A percentile compares a stretch with the other conserved stretches of the same genome.
Evolutionary conservation across 2,113 vertebrate species (phyloP).

Genomic region (Nestor notabilis): DNA sequence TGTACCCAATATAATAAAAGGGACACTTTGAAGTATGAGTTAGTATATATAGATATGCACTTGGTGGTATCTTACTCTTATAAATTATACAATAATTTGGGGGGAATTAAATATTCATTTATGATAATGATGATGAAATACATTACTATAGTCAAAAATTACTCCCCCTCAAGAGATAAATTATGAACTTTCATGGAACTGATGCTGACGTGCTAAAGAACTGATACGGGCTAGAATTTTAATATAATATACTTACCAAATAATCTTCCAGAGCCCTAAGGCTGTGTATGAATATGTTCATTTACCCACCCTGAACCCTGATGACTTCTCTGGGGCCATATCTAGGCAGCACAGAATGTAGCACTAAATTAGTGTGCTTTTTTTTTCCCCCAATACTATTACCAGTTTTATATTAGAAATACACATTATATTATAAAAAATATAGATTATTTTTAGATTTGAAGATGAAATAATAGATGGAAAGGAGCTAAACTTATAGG

Average conservation of each 20-base stretch:
- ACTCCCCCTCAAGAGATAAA: slow-evolving; percentile 21
- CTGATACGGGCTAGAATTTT: neutral
- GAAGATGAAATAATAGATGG: neutral
- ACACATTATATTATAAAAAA: neutral
- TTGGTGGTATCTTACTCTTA: neutral
- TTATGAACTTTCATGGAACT: slow-evolving; percentile 21
- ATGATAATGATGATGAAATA: slow-evolving; percentile 16
- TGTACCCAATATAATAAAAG: neutral
- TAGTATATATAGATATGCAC: neutral
- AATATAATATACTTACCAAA: neutral
- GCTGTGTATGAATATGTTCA: neutral
- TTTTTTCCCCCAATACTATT: neutral
- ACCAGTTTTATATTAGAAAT: neutral
- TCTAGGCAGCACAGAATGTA: neutral
- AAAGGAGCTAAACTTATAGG: neutral
- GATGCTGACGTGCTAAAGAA: slow-evolving; percentile 2
- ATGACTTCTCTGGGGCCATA: neutral
- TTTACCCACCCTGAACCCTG: neutral
- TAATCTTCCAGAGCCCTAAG: neutral
- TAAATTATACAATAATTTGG: neutral
- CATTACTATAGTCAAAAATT: neutral
- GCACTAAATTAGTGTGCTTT: neutral
- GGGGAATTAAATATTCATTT: slow-evolving; percentile 30
- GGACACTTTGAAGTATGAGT: neutral
- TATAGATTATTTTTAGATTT: neutral